These are phyloP conservation scores for Drosophila vallismaia DNA, from an alignment of 2,888 invertebrate genomes.

Conservation along the genomic window DNA sequence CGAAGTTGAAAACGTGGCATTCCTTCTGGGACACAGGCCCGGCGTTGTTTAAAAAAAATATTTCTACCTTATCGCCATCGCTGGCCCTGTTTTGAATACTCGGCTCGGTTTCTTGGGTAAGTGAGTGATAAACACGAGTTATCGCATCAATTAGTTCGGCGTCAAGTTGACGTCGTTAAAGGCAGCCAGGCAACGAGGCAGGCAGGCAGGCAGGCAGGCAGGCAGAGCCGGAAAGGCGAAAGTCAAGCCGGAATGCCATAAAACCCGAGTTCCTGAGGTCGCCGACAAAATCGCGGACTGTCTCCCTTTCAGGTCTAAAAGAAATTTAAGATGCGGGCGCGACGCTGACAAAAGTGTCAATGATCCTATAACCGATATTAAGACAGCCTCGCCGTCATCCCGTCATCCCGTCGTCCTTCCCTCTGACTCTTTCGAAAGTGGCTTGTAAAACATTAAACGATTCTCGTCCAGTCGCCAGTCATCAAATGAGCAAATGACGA, in stretches of 20 bases:
- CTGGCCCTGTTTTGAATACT: conserved; percentile 42
- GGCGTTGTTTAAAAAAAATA: conserved; percentile 15
- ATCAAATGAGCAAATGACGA: conserved; percentile 51
- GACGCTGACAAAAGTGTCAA: conserved; percentile 69
- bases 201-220: neutral
- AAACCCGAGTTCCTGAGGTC: conserved; percentile 17
- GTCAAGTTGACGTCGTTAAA: conserved; percentile 79
- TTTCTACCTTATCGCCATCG: conserved; percentile 63
- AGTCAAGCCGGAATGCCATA: conserved; percentile 43
- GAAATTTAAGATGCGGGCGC: conserved; percentile 41
- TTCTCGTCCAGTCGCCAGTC: conserved; percentile 50
- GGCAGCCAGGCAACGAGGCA: too few species aligned
- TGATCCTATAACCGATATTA: conserved; percentile 79
- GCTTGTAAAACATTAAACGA: conserved; percentile 75
- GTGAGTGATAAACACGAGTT: conserved; percentile 78
- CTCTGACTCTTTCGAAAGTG: conserved; percentile 52
- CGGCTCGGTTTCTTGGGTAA: conserved; percentile 52
- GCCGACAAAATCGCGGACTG: conserved; percentile 18
- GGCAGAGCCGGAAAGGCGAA: conserved; percentile 25
- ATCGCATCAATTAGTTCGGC: conserved; percentile 78
- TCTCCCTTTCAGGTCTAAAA: conserved; percentile 4
- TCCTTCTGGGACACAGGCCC: conserved; percentile 33
- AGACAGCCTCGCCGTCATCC: conserved; percentile 27
- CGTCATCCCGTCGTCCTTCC: conserved; percentile 1
- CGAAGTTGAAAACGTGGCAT: conserved; percentile 35